Evolutionary conservation across 2,113 vertebrate genomes (phyloP).

Genomic region (Pangasianodon hypophthalmus): DNA sequence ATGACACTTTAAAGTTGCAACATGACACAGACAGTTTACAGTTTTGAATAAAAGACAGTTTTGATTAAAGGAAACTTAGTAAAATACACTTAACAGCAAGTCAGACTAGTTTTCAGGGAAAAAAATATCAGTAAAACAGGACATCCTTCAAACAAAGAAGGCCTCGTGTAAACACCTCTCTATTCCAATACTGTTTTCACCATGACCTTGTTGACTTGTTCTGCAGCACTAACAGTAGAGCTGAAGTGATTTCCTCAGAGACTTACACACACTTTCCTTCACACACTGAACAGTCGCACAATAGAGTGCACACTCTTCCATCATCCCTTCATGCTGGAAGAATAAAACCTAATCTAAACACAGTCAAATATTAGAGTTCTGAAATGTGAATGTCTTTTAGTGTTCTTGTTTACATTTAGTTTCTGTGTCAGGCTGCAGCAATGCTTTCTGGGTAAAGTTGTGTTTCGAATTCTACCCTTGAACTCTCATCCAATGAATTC

Average conservation of each 20-base stretch:
- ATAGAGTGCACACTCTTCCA: not conserved
- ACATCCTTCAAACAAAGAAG: not conserved
- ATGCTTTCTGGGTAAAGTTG: not conserved
- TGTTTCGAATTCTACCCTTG: too few relatives aligned
- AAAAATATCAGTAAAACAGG: not conserved
- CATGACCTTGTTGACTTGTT: not conserved
- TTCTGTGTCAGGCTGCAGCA: not conserved
- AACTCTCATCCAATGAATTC: not conserved
- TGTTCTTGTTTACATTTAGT: not conserved
- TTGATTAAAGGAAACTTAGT: not conserved
- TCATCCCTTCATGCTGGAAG: not conserved
- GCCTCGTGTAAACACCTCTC: not conserved
- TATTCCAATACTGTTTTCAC: not conserved
- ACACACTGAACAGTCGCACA: not conserved
- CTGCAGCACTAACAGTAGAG: not conserved
- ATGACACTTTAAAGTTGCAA: constrained; percentile 3
- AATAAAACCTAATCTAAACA: not conserved
- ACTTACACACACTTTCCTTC: not conserved
- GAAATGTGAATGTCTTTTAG: not conserved
- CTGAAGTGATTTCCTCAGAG: constrained; percentile 1
- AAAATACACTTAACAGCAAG: constrained; percentile 2
- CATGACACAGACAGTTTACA: not conserved
- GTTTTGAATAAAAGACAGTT: not conserved
- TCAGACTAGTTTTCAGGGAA: not conserved
- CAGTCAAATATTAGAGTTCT: not conserved